Percentiles rank a stretch among this genome's conserved stretches.
phyloP scores from a whole-genome alignment of 2,888 invertebrate species.

The Prosapia bicincta region DNA sequence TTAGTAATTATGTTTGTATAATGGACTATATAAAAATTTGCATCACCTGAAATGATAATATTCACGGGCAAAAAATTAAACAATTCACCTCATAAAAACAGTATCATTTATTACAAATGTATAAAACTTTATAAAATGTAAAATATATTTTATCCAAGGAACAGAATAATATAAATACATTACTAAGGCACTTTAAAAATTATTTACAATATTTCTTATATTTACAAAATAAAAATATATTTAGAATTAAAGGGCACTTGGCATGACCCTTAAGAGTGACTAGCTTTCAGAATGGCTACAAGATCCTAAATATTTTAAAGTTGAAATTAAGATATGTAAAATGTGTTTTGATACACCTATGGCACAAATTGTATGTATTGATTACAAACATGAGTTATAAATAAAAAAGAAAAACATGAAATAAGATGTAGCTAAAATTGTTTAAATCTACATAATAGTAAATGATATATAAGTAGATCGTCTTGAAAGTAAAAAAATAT shows the following conservation, averaged over 20 bases:
- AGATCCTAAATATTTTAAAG: not conserved
- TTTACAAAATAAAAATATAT: constrained; percentile 19
- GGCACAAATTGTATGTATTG: not conserved
- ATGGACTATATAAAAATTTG: no score
- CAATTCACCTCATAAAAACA: constrained; percentile 1
- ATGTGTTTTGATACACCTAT: not conserved
- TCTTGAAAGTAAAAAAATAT: no score
- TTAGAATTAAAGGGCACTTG: constrained; percentile 16
- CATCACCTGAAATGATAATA: no score
- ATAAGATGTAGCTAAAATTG: no score
- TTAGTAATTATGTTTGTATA: no score
- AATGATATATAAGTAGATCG: no score
- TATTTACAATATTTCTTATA: constrained; percentile 18
- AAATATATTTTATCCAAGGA: constrained; percentile 35
- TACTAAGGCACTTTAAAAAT: constrained; percentile 36
- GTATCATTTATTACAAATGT: constrained; percentile 29
- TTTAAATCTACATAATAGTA: no score
- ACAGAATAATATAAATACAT: constrained; percentile 35
- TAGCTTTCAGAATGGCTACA: constrained; percentile 37
- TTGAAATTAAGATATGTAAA: not conserved
- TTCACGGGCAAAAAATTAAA: no score
- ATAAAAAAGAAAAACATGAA: no score
- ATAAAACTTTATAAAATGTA: constrained; percentile 31
- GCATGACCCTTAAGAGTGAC: constrained; percentile 28
- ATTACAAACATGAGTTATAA: no score